phyloP scores from a whole-genome alignment of 1,140 invertebrate species.

The Atta texana region DNA sequence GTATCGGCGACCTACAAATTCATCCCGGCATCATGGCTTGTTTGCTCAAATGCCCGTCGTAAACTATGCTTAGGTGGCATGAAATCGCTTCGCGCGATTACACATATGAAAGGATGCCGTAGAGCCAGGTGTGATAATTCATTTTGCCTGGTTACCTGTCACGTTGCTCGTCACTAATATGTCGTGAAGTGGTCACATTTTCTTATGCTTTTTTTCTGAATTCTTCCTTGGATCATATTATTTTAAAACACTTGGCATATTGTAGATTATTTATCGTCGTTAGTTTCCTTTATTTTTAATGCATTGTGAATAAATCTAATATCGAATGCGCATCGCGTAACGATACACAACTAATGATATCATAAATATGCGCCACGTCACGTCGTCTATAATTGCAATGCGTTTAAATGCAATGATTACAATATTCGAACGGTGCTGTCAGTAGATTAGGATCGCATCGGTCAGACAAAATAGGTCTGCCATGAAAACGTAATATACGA shows the following conservation, averaged over 20 bases:
- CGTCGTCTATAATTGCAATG: slow-evolving; percentile 52
- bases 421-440: slow-evolving; percentile 53
- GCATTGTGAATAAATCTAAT: slow-evolving; percentile 25
- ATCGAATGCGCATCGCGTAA: slow-evolving; percentile 21
- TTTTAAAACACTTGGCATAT: not conserved
- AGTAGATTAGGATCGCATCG: slow-evolving; percentile 61
- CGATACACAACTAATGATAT: slow-evolving; percentile 56
- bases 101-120: slow-evolving; percentile 13
- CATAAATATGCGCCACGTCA: slow-evolving; percentile 55
- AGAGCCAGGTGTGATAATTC: slow-evolving; percentile 22
- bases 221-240: no score
- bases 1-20: slow-evolving; percentile 66
- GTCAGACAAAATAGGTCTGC: slow-evolving; percentile 41
- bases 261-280: not conserved
- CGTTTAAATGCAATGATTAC: slow-evolving; percentile 61
- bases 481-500: slow-evolving; percentile 30
- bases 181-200: not conserved
- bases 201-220: not conserved
- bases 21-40: slow-evolving; percentile 51
- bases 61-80: slow-evolving; percentile 43
- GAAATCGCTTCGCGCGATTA: slow-evolving; percentile 50
- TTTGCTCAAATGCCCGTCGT: slow-evolving; percentile 53
- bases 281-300: not conserved
- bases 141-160: not conserved
- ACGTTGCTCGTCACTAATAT: not conserved